Conservation (phyloP, 2,797 vertebrate species). For the Pseudomugil tenellus region DNA sequence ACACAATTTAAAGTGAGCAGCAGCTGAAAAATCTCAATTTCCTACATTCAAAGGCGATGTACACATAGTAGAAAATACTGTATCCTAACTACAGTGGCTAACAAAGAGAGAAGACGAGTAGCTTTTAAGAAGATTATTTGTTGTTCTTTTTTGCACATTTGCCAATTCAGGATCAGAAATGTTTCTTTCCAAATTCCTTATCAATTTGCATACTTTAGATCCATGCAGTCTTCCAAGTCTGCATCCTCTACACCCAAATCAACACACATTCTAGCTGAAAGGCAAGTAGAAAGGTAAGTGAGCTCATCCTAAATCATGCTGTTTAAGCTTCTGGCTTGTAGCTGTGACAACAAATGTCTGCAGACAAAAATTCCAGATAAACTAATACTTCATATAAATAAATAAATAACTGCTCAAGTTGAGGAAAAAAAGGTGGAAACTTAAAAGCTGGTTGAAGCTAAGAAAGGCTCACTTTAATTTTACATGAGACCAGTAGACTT, state of each 20-base stretch:
- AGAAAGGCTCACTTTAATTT: neutral
- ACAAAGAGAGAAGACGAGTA: neutral
- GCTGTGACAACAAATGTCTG: conserved; percentile 5
- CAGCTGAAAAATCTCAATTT: neutral
- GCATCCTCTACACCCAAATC: neutral
- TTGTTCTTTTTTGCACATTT: neutral
- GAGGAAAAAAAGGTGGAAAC: conserved; percentile 27
- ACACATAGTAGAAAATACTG: neutral
- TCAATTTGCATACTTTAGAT: conserved; percentile 13
- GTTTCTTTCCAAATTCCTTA: neutral
- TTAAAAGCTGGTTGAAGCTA: conserved; percentile 9
- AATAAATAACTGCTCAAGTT: conserved; percentile 13
- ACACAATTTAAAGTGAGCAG: neutral
- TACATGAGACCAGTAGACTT: conserved; percentile 9
- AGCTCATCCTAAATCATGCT: neutral
- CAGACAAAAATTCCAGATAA: conserved; percentile 27
- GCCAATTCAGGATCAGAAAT: neutral
- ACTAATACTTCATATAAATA: conserved; percentile 17
- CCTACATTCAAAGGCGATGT: neutral
- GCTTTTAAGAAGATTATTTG: neutral
- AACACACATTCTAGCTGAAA: neutral
- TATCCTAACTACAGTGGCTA: neutral
- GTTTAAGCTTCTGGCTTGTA: conserved; percentile 13
- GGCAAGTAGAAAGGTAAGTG: neutral
- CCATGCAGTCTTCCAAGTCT: neutral